phyloP scores from a whole-genome alignment of 1,140 invertebrate genomes.

The Drosophila auraria region DNA sequence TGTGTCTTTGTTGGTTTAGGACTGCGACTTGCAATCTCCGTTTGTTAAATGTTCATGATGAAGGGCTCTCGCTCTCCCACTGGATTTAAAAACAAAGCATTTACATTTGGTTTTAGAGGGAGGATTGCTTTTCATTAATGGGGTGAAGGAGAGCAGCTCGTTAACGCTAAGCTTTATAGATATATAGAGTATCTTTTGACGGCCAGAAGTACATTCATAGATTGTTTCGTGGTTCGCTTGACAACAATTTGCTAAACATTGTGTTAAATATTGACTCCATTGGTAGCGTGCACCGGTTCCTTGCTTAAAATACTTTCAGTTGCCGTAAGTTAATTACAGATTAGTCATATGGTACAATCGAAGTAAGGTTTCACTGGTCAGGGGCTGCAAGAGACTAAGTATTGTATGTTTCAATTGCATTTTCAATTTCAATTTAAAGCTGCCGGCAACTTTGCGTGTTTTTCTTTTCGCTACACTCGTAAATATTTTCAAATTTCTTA shows the following conservation, averaged over 20 bases:
- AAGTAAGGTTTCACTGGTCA: conserved; percentile 49
- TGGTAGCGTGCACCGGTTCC: conserved; percentile 34
- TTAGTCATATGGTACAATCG: conserved; percentile 52
- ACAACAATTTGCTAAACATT: conserved; percentile 49
- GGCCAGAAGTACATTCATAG: conserved; percentile 26
- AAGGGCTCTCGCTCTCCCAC: conserved; percentile 20
- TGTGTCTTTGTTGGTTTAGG: conserved; percentile 48
- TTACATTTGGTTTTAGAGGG: conserved; percentile 43
- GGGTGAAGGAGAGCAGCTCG: conserved; percentile 22
- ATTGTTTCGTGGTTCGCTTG: conserved; percentile 28
- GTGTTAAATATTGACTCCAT: conserved; percentile 39
- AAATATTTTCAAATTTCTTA: conserved; percentile 37
- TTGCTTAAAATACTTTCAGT: conserved; percentile 50
- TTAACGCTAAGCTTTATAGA: conserved; percentile 47
- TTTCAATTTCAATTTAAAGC: conserved; percentile 41
- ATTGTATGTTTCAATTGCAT: conserved; percentile 43
- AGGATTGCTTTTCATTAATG: conserved; percentile 30
- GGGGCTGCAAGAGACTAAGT: conserved; percentile 39
- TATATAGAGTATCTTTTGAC: conserved; percentile 43
- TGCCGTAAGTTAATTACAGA: conserved; percentile 48
- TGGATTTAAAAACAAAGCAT: conserved; percentile 49
- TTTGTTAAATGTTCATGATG: conserved; percentile 45
- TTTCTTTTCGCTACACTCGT: conserved; percentile 13
- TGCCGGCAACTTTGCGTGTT: conserved; percentile 39
- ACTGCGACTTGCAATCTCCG: conserved; percentile 49